Evolutionary conservation across 1,140 invertebrate species (phyloP).

Genomic region (Drosophila willistoni): DNA sequence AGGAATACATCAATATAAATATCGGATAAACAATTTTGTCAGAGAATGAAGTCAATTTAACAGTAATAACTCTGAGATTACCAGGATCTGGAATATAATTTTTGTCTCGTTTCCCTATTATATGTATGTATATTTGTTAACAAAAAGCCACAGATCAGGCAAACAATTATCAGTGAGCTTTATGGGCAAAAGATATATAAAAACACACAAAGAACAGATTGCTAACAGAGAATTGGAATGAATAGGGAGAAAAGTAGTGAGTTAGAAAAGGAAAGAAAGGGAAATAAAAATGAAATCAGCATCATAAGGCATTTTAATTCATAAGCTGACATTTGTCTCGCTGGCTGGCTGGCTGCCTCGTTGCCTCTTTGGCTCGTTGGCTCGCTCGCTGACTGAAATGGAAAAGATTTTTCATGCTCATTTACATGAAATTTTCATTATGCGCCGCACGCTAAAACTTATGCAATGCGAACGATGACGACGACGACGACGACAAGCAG

Average conservation of each 20-base stretch:
- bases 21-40: not conserved
- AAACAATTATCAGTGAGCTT: conserved; percentile 50
- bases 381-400: conserved; percentile 64
- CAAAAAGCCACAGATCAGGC: conserved; percentile 33
- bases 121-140: conserved; percentile 9
- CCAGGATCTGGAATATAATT: not conserved
- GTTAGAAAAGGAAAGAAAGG: not conserved
- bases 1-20: not conserved
- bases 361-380: conserved; percentile 33
- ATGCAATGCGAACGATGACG: conserved; percentile 50
- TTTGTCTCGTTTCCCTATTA: not conserved
- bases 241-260: not conserved
- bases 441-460: conserved; percentile 70
- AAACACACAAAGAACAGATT: conserved; percentile 47
- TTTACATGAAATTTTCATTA: conserved; percentile 83
- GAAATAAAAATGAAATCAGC: conserved; percentile 51
- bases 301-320: conserved; percentile 81
- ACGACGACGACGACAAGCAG: not conserved
- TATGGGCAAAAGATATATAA: conserved; percentile 20
- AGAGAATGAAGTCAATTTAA: not conserved
- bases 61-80: not conserved
- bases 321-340: conserved; percentile 82
- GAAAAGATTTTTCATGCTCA: conserved; percentile 82
- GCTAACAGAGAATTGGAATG: conserved; percentile 25
- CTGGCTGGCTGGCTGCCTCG: conserved; percentile 43